Base-by-base conservation (phyloP, 92 coral and sea anemone genomes). In the Pocillopora grandis region DNA sequence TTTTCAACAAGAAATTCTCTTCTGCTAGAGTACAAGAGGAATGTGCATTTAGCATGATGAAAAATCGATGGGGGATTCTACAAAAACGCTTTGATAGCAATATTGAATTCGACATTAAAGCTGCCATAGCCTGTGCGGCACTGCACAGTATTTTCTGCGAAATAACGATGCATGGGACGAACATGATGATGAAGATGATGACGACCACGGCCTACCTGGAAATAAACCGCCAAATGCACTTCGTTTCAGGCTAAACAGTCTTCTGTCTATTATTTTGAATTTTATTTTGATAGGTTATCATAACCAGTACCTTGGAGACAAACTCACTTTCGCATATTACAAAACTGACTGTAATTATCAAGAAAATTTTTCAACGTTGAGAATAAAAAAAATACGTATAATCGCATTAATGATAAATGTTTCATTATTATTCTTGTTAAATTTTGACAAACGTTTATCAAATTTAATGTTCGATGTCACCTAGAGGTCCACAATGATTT, bases 11-110 rank as follows among this genome's bases (percentile, higher is more conserved):
- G 35, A 58, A 69, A 20, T 49, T 69, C 17, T 36, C 74, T 69
- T 69, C 37, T 69, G 74, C 74, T 20, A 69, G 74, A 69, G 74
- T 69, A 21, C 37, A 69, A 69, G 74, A 10, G 12, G 37, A 69
- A 21, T 69, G 74, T 19, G 74, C 74, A 10, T 69, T 69, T 16
- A 49, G 36, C 37, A 6, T 69, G 52, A 12, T 69, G 37, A 69
- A 69, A 36, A 69, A 16, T 69, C 74, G 74, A 21, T 69, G 74
- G 74, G 33, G 74, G 74, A 16, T 69, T 9, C 17, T 69, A 69
- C 74, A 69, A 10, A 21, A 69, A 19, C 74, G 27, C 27, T 23
- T 23, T 23, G 27, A 23, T 23, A 23, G 27, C 27, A 23, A 23
- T 0, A 23, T 23, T 23, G 0, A 23, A 23, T 23, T 23, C 27